Evolutionary conservation across 2,888 invertebrate genomes (phyloP), one percentile per base, ranked within the genome.

Genomic region (Apamea anceps): DNA sequence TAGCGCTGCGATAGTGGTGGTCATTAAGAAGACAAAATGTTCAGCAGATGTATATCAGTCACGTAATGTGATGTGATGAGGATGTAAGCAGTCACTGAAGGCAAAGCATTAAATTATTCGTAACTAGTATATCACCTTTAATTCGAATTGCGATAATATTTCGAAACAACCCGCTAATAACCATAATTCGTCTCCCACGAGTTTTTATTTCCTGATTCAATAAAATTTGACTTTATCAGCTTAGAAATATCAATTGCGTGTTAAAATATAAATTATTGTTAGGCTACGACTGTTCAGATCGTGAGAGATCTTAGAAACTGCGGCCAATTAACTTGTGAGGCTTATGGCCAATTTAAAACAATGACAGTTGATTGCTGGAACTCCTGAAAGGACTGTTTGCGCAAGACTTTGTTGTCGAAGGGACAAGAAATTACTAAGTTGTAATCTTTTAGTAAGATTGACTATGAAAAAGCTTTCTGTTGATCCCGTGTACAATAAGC

Each of bases 181-280:
- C 76, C 85, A 89, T 89, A 82, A 86, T 89, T 70, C 48, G 75
- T 72, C 84, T 94, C 94, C 91, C 94, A 95, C 94, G 94, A 88
- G 88, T 92, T 93, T 92, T 92, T 91, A 91, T 92, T 95, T 95
- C 94, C 94, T 94, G 93, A 90, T 93, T 92, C 86, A 91, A 91
- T 92, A 89, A 90, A 91, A 88, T 90, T 86, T 80, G 81, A 81
- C 84, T 85, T 91, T 93, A 93, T 93, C 91, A 89, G 77, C 79
- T 78, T 82, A 82, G 82, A 86, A 90, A 91, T 90, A 93, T 92
- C 91, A 87, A 89, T 89, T 88, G 87, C 86, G 88, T 89, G 87
- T 87, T 86, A 86, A 88, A 85, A 88, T 85, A 86, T 87, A 89
- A 89, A 82, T 86, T 86, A 89, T 89, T 87, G 87, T 89, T 89